These are phyloP conservation scores for Carduelis carduelis DNA, from an alignment of 2,797 vertebrate genomes.

Conservation along the genomic window DNA sequence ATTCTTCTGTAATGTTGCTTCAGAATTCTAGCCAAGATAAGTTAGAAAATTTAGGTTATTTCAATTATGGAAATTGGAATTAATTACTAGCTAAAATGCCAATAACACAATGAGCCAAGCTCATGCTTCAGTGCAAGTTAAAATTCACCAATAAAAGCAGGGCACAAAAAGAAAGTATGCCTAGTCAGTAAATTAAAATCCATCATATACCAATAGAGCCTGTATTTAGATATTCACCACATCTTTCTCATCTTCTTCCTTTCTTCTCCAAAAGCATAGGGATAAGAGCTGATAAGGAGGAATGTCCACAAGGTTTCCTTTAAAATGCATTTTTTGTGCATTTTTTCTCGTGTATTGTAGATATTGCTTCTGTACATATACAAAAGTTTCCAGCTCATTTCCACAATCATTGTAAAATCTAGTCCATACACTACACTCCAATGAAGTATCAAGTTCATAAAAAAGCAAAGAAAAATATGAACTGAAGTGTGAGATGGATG, in stretches of 20 bases:
- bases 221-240: background rate
- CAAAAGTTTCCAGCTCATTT: background rate
- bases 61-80: background rate
- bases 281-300: background rate
- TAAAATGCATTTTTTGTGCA: background rate
- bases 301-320: background rate
- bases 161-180: background rate
- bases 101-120: background rate
- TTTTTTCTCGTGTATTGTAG: background rate
- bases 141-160: background rate
- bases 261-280: background rate
- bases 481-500: background rate
- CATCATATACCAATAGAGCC: background rate
- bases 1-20: background rate
- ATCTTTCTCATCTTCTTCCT: background rate
- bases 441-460: background rate
- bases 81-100: background rate
- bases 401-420: background rate
- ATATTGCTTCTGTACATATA: no score
- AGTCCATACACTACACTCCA: background rate
- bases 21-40: background rate
- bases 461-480: background rate
- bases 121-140: background rate
- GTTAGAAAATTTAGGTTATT: background rate
- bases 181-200: background rate